Base-by-base conservation (phyloP, 2,888 invertebrate species). In the Eupithecia dodoneata region DNA sequence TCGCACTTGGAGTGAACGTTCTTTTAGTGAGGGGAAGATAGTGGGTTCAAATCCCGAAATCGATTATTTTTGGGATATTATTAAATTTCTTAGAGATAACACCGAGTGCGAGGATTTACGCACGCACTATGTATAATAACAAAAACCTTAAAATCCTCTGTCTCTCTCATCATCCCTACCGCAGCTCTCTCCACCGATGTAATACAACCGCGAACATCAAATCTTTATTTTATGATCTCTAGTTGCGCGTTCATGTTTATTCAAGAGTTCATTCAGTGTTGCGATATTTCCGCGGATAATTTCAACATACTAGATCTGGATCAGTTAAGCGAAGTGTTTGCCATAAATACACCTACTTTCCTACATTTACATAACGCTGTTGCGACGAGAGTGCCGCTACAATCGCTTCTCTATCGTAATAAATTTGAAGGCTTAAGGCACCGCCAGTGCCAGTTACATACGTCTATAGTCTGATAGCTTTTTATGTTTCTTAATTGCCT, bases 361-460 rank as follows among this genome's bases (percentile, higher is more conserved):
- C 77, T 83, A 80, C 79, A 85, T 85, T 86, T 86, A 80, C 82
- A 84, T 85, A 84, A 84, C 75, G 74, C 47, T 13, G 63, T 79
- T 72, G 79, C 76, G 45, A 63, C 10, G 10, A 76, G 78, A 73
- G 73, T 18, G 70, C 70, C n/a, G 45, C 18, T 75, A 75, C 72
- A 76, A 71, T 76, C 77, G 73, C 69, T 71, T 76, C 72, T 77
- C 70, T 80, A 75, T 65, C 59, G 55, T 75, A 59, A 74, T 49
- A 75, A 75, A 47, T 76, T 78, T 66, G 72, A 78, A 72, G 78
- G 76, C 73, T 69, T 49, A 18, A 70, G 72, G 49, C 69, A 73
- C 81, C 71, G 72, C 76, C 77, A 71, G 67, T 80, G 74, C 77
- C 72, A 76, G 77, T 79, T 79, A 74, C 66, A 71, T 75, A 77